phyloP scores from a whole-genome alignment of 2,888 invertebrate species.

The Aspidiotus rigidus region DNA sequence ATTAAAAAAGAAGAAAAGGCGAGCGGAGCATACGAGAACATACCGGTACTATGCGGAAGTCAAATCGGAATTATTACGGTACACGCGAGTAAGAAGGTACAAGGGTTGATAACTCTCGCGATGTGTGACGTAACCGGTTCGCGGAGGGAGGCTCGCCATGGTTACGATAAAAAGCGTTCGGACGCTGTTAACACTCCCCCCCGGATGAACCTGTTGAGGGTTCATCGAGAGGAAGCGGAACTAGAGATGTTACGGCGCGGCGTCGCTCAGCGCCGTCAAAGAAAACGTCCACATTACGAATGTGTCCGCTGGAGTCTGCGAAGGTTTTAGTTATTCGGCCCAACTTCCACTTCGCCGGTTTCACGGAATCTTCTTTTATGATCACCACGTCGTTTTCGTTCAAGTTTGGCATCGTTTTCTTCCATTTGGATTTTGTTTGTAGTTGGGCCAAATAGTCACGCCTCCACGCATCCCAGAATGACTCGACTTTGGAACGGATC shows the following conservation, averaged over 20 bases:
- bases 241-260: neutral
- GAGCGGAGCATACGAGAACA: too few relatives aligned
- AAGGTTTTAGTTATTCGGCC: neutral
- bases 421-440: neutral
- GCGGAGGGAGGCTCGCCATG: too few relatives aligned
- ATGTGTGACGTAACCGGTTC: too few relatives aligned
- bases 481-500: too few relatives aligned
- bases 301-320: neutral
- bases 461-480: neutral
- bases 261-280: neutral
- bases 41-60: too few relatives aligned
- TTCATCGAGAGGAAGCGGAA: neutral
- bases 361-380: neutral
- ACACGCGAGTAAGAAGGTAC: too few relatives aligned
- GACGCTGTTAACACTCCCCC: too few relatives aligned
- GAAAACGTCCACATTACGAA: neutral
- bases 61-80: too few relatives aligned
- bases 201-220: neutral
- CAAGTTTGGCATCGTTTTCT: neutral
- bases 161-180: too few relatives aligned
- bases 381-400: neutral
- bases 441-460: neutral
- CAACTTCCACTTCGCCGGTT: slow-evolving; percentile 2
- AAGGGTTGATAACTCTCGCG: too few relatives aligned
- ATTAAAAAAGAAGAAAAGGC: too few relatives aligned